These are phyloP conservation scores for Ctena decussata DNA, from an alignment of 2,888 invertebrate species.

Conservation along the genomic window DNA sequence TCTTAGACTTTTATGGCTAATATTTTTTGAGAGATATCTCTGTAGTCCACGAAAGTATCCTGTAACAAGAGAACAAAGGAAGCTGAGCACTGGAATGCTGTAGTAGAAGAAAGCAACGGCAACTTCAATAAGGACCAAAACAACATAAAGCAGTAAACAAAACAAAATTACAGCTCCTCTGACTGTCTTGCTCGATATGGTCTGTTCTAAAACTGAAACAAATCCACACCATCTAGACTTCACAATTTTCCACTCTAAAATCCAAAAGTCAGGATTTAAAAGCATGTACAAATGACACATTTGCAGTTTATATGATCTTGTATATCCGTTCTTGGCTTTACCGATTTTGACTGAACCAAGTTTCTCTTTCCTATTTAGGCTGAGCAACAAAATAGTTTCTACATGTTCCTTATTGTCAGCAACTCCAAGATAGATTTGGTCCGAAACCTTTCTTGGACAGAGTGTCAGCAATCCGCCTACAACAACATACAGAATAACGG, in stretches of 20 bases:
- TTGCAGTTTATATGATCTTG: background rate
- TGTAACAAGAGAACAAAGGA: background rate
- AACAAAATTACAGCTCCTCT: background rate
- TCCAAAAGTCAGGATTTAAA: background rate
- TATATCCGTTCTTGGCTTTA: background rate
- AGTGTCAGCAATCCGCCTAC: background rate
- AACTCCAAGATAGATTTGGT: background rate
- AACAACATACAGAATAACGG: background rate
- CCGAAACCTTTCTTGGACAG: background rate
- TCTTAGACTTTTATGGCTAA: background rate
- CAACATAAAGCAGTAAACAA: background rate
- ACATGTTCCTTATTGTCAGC: background rate
- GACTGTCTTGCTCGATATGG: background rate
- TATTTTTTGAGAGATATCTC: background rate
- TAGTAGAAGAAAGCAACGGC: background rate
- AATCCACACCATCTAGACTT: background rate
- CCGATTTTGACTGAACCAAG: background rate
- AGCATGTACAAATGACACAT: background rate
- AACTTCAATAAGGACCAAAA: background rate
- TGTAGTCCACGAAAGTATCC: background rate
- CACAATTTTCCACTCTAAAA: background rate
- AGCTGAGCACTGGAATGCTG: background rate
- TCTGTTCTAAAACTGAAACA: background rate
- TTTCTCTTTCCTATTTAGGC: background rate
- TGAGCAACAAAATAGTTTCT: background rate